Conservation (phyloP, 2,113 vertebrate genomes). For the Plectropomus leopardus region DNA sequence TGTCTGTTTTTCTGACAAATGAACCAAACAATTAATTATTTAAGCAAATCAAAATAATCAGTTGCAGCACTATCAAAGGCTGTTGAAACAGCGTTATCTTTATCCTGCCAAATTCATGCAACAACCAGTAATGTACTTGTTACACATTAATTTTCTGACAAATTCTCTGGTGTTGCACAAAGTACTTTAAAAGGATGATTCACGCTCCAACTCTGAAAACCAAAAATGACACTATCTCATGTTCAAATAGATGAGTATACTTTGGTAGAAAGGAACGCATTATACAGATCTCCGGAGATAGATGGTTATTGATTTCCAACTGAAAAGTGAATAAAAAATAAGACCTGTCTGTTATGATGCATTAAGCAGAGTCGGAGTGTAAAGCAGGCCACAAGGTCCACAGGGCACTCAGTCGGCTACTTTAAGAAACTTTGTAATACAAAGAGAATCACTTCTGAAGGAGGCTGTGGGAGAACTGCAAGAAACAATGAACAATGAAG, state of each 20-base stretch:
- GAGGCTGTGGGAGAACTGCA: background rate
- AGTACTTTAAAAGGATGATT: background rate
- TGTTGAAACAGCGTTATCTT: too few species aligned
- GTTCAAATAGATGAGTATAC: background rate
- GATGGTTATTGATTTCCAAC: slow-evolving; percentile 46
- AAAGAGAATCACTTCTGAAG: background rate
- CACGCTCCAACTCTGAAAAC: slow-evolving; percentile 5
- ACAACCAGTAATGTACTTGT: too few species aligned
- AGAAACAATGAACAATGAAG: background rate
- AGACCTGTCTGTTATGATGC: background rate
- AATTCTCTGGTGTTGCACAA: background rate
- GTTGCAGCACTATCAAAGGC: too few species aligned
- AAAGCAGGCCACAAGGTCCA: background rate
- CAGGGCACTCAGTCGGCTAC: background rate
- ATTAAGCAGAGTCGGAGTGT: slow-evolving; percentile 4
- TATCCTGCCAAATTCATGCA: too few species aligned
- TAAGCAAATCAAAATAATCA: too few species aligned
- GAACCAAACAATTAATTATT: too few species aligned
- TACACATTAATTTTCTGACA: too few species aligned
- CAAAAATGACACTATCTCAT: background rate
- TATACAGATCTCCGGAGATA: background rate
- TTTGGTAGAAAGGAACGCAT: background rate
- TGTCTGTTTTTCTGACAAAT: too few species aligned
- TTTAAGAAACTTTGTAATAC: slow-evolving; percentile 16
- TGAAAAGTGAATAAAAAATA: slow-evolving; percentile 9